Base-by-base conservation (phyloP, 2,888 invertebrate genomes). In the Parnassius glacialis region DNA sequence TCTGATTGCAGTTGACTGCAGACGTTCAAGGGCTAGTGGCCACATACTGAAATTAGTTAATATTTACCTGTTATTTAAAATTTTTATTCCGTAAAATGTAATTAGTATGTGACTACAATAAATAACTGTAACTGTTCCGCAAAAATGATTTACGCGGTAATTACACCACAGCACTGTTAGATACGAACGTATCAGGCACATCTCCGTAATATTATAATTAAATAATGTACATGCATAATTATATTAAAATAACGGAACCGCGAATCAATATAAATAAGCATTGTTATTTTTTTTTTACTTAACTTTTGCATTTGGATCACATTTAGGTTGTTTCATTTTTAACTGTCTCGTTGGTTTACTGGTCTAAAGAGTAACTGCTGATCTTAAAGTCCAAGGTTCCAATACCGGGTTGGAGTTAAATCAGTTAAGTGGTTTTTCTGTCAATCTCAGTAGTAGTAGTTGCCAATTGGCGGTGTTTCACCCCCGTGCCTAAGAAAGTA, bases 211-310 rank as follows among this genome's bases (percentile, higher is more conserved):
- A 57, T 57, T 61, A 52, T 52, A 52, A 48, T 61, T 41, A 48
- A 62, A 57, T 43, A 57, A 57, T 62, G 62, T 53, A 52, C 54
- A 54, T 59, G 42, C 57, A 53, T 57, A 62, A 62, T 57, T 43
- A 50, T 53, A 57, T 41, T 20, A 13, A 57, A 52, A 16, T 13
- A 56, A 53, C 57, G 50, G 57, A 25, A 34, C 12, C 16, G 25
- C 13, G 48, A 13, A 62, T 62, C 59, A 61, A 58, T 62, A 62
- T 64, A 56, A 66, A 45, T 61, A 59, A 62, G 66, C 54, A 59
- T 61, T 57, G 43, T 61, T 59, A 25, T 44, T 47, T 57, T 43
- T 9, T 12, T 9, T 12, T 43, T 20, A 50, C 25, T 10, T 54
- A 34, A 58, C 16, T 2, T 10, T 58, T 52, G n/a, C 16, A 12